Base-by-base conservation (phyloP, 2,888 invertebrate genomes). In the Brenthis daphne region DNA sequence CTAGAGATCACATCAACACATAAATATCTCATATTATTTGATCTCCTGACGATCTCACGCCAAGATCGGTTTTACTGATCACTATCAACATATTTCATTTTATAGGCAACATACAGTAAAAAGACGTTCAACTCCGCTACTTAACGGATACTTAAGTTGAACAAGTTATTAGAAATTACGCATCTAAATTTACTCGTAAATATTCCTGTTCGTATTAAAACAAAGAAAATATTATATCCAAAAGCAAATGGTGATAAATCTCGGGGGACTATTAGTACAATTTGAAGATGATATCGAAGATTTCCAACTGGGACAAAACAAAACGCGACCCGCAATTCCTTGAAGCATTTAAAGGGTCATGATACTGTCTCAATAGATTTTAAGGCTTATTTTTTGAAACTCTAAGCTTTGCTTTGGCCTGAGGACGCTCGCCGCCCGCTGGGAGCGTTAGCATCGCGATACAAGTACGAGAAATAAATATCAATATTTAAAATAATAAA, bases 401-500 rank as follows among this genome's bases (percentile, higher is more conserved):
- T 76, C 83, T 86, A 79, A 77, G 81, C 77, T 75, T 69, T 76
- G 77, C 82, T 74, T 84, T 68, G 54, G 75, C 68, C 67, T 70
- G 66, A 68, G 56, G 54, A 54, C 57, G 24, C 54, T 63, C 77
- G 78, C 85, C 89, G 80, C 92, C 92, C 85, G 91, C 92, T 89
- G 91, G 63, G 92, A 78, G 86, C 87, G 91, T 91, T 88, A 90
- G 88, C 91, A 88, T 86, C 80, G 82, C 86, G 84, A 86, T 87
- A 85, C 86, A 80, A 84, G 85, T 87, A 85, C 87, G 80, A 88
- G 86, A 90, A 89, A 90, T 87, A 91, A 90, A 90, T 90, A 90
- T 89, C 88, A 89, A 89, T 90, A 90, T 90, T 88, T 83, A 82
- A 85, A 86, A 87, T 90, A 89, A 92, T 92, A 92, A 91, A 92